These are phyloP conservation scores for Acrobasis suavella DNA, from an alignment of 2,888 invertebrate species.

Conservation along the genomic window DNA sequence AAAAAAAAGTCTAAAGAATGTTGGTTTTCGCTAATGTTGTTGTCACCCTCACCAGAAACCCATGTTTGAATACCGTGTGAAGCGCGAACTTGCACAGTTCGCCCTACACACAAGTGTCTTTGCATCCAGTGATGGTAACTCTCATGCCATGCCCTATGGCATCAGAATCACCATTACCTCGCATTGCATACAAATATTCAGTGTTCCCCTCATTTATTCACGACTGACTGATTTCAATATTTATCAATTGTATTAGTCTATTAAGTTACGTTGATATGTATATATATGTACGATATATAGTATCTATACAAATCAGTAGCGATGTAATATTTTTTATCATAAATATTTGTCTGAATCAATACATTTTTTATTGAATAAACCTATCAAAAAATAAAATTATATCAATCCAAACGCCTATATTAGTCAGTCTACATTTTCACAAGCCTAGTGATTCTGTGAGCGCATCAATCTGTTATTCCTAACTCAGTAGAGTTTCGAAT, in stretches of 20 bases:
- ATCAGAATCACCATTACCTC: conserved; percentile 64
- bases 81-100: conserved; percentile 68
- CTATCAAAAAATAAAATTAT: not conserved
- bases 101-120: conserved; percentile 57
- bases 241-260: not conserved
- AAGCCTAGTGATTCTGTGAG: conserved; percentile 55
- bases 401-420: conserved; percentile 6
- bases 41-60: conserved; percentile 57
- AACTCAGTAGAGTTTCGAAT: conserved; percentile 9
- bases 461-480: conserved; percentile 19
- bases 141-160: conserved; percentile 51
- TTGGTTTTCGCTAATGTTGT: conserved; percentile 43
- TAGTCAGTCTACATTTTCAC: conserved; percentile 34
- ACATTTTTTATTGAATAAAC: not conserved
- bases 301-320: too few species aligned
- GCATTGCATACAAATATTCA: conserved; percentile 76
- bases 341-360: not conserved
- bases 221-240: conserved; percentile 49
- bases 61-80: conserved; percentile 55
- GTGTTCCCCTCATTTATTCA: conserved; percentile 65
- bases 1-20: not conserved
- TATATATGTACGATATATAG: too few species aligned
- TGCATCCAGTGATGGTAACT: conserved; percentile 45
- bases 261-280: too few species aligned
- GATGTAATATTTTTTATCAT: too few species aligned